Base-by-base conservation (phyloP, 2,888 invertebrate species). In the Lagria hirta region DNA sequence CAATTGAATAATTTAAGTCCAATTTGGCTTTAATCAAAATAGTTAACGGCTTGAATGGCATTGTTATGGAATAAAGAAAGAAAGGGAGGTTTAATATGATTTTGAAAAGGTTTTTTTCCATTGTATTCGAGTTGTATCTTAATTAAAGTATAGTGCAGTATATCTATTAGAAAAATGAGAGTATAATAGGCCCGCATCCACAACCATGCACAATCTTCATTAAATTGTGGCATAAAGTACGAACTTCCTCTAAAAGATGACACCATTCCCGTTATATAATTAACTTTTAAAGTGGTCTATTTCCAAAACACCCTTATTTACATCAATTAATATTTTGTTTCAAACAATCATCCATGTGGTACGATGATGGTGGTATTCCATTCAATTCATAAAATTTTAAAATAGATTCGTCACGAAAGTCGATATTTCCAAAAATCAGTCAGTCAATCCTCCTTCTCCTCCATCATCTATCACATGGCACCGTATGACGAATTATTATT, bases 171-270 rank as follows among this genome's bases (percentile, higher is more conserved):
- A 40, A 35, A 38, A 48, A 58, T 60, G 55, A 52, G 44, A 47
- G 46, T 53, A 62, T 57, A 63, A 60, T 62, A 51, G 54, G 51
- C 63, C 63, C 63, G 61, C 61, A 63, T 63, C 58, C 57, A 29
- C 30, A 40, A 42, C 42, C 47, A 47, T 42, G 42, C 47, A 47
- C 47, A 47, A 42, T 42, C 42, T 42, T 37, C 42, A 38, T 47
- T 34, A 41, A 35, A 46, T 29, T 29, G 40, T 38, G 24, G 18
- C 17, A 29, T 36, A 30, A 26, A 33, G 30, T 27, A 33, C 26
- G 11, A 43, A 43, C 34, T 27, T 35, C 40, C 40, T 43, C 15
- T 35, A 34, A 35, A 42, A 37, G 32, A 41, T 45, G 40, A 35
- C 51, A 37, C 30, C 47, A 36, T 29, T 17, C 32, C 30, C 32